Conservation (phyloP, 35 echinoderm and acorn worm species). For the Diadema setosum region DNA sequence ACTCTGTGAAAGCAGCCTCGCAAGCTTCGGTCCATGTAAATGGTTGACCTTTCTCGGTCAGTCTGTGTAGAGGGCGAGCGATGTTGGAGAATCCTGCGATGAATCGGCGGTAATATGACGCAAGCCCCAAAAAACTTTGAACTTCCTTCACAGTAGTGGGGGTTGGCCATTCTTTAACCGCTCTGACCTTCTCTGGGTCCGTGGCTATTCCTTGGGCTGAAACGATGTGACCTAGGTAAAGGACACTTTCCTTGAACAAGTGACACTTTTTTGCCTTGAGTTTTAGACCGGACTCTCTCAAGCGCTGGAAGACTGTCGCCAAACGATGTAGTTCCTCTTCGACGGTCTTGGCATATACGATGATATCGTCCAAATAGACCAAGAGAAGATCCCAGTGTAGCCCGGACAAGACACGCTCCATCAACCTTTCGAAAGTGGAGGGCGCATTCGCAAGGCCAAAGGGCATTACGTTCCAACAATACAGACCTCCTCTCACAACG, state of each 20-base stretch:
- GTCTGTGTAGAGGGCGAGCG: constrained; percentile 9
- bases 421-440: constrained; percentile 54
- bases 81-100: constrained; percentile 18
- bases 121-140: constrained; percentile 35
- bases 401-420: constrained; percentile 53
- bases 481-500: constrained; percentile 50
- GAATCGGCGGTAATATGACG: constrained; percentile 43
- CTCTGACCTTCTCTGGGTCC: constrained; percentile 31
- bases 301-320: constrained; percentile 13
- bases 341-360: constrained; percentile 45
- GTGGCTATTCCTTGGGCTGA: neutral
- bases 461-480: constrained; percentile 50
- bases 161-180: constrained; percentile 17
- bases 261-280: constrained; percentile 55
- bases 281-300: constrained; percentile 13
- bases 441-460: constrained; percentile 66
- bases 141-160: constrained; percentile 6
- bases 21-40: too few species aligned
- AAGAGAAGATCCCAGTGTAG: constrained; percentile 33
- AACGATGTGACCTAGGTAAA: constrained; percentile 58
- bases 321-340: constrained; percentile 37
- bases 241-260: constrained; percentile 3
- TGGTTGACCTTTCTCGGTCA: too few species aligned
- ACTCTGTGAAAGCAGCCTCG: too few species aligned
- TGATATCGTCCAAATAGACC: constrained; percentile 69